Evolutionary conservation across 2,113 vertebrate genomes (phyloP), one percentile per base, ranked within the genome.

Genomic region (Petromus typicus): DNA sequence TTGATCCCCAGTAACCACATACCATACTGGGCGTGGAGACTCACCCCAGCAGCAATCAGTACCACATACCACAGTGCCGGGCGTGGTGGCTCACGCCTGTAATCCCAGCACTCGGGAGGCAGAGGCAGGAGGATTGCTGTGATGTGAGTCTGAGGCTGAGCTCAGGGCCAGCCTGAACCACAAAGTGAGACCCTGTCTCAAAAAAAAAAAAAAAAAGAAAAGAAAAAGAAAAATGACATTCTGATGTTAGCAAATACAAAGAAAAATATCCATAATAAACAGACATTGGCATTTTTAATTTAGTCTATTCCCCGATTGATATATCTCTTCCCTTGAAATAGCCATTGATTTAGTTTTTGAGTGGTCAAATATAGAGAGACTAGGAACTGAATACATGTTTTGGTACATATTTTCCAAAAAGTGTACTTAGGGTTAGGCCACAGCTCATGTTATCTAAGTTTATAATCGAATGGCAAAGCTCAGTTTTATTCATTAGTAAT

Each of bases 301-400:
- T 64, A 71, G 17, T 84, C 11, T 59, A 73, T 75, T 25, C 7
- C 8, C 12, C 9, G 71, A 7, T 34, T 75, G 10, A 69, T 90
- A 48, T 32, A 80, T 73, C 66, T 92, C 3, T 78, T 80, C 6
- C 2, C 3, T 25, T 78, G 34, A 93, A 4, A 45, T 92, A 43
- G 34, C 12, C 40, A 56, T 84, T 86, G 90, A 37, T 87, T 81
- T 93, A 95, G 25, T 9, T 88, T 93, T 89, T 18, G 56, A 85
- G 37, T 66, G n/a, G 22, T 14, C 14, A 78, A 51, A 92, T 76
- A 87, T 9, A 86, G 7, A 86, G 18, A 73, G 2, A 66, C 14
- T 54, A 73, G 40, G 90, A 37, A 4, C 13, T 64, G 56, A 69
- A 51, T 2, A 40, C 0, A 71, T 18, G 83, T 13, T 84, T 59